phyloP scores from a whole-genome alignment of 2,888 invertebrate species.

The Lasioglossum villosulum region DNA sequence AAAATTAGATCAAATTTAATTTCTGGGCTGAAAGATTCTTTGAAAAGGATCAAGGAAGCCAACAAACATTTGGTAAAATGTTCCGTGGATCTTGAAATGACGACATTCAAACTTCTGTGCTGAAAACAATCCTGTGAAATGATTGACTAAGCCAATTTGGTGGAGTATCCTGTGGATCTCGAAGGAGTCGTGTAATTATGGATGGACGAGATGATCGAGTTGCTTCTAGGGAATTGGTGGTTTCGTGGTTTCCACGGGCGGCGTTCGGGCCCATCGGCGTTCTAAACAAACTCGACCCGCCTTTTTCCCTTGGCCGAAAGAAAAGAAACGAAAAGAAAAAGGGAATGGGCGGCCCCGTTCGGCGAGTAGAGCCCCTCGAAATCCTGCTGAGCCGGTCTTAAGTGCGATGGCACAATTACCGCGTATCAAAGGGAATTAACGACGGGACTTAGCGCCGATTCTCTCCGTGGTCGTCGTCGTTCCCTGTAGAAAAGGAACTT shows the following conservation, averaged over 20 bases:
- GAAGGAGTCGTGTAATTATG: background rate
- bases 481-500: slow-evolving; percentile 15
- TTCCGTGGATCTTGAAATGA: background rate
- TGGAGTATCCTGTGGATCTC: background rate
- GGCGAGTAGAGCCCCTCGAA: slow-evolving; percentile 51
- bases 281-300: slow-evolving; percentile 50
- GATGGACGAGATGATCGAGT: background rate
- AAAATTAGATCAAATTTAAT: background rate
- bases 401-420: slow-evolving; percentile 66
- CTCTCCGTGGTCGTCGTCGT: slow-evolving; percentile 34
- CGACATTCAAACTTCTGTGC: background rate
- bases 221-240: background rate
- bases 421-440: slow-evolving; percentile 25
- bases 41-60: background rate
- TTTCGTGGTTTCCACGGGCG: background rate
- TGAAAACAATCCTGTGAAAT: background rate
- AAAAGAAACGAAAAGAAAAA: background rate
- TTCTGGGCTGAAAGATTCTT: background rate
- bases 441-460: slow-evolving; percentile 36
- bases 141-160: background rate
- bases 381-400: slow-evolving; percentile 68
- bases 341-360: slow-evolving; percentile 17
- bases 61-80: background rate
- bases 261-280: slow-evolving; percentile 29
- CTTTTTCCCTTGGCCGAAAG: slow-evolving; percentile 30